Conservation (phyloP, 2,888 invertebrate species). For the Abscondita cerata region DNA sequence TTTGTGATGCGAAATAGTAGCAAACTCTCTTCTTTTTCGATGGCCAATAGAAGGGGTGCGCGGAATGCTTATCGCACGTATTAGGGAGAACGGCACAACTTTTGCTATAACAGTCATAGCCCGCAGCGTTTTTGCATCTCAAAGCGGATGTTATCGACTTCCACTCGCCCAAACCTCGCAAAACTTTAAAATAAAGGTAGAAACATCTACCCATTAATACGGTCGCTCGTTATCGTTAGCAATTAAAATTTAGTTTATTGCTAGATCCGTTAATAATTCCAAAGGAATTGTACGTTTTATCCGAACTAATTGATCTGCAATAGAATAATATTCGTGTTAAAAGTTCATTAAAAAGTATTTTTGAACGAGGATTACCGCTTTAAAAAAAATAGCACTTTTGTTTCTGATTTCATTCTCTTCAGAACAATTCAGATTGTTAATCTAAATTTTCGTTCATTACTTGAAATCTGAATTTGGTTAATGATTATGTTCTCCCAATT, state of each 20-base stretch:
- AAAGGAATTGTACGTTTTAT: slow-evolving; percentile 9
- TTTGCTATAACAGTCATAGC: slow-evolving; percentile 42
- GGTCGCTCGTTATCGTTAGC: slow-evolving; percentile 30
- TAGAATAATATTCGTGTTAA: slow-evolving; percentile 9
- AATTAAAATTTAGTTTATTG: slow-evolving; percentile 34
- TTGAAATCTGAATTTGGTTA: too few species aligned
- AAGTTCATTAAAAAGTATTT: slow-evolving; percentile 34
- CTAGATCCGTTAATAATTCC: slow-evolving; percentile 28
- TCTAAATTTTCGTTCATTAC: too few species aligned
- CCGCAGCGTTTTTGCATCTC: slow-evolving; percentile 43
- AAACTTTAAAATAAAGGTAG: slow-evolving; percentile 33
- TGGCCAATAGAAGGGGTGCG: slow-evolving; percentile 35
- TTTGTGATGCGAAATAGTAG: slow-evolving; percentile 26
- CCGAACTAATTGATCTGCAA: slow-evolving; percentile 16
- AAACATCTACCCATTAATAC: slow-evolving; percentile 27
- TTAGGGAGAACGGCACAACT: slow-evolving; percentile 38
- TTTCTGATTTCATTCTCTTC: too few species aligned
- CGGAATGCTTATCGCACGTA: slow-evolving; percentile 41
- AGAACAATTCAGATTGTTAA: too few species aligned
- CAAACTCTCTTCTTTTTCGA: slow-evolving; percentile 27
- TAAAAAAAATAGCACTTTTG: too few species aligned
- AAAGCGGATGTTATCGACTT: slow-evolving; percentile 31
- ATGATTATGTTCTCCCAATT: too few species aligned
- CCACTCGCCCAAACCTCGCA: slow-evolving; percentile 17
- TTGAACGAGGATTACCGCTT: too few species aligned